Evolutionary conservation across 2,797 vertebrate genomes (phyloP), one percentile per base, ranked within the genome.

Genomic region (Echeneis naucrates): DNA sequence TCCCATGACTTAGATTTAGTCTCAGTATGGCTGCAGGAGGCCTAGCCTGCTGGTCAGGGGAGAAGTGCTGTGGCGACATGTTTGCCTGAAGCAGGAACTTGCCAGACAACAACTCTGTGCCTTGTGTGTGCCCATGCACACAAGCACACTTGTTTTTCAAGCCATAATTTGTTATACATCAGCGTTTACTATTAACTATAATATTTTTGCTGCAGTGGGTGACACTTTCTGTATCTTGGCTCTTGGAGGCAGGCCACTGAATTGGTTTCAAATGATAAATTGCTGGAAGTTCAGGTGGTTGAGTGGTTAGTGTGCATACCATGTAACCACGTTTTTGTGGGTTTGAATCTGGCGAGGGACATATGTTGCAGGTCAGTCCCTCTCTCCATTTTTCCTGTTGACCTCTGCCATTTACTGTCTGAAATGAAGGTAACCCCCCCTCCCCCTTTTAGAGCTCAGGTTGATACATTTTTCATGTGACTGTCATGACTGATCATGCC

Each of bases 1-100:
- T 88, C 95, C 78, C 90, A 92, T 95, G 94, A 95, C 88, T 94
- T 88, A 57, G 92, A 93, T 95, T 93, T 92, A 73, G 72, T 73
- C 63, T 64, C 47, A 73, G 88, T 77, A 75, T 81, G 85, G 83
- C 82, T 76, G 66, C 70, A 72, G 83, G 74, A 67, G 64, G 81
- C 51, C 21, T 26, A 59, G 37, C 66, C 19, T 60, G 64, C 78
- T 67, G 60, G 54, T 86, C 71, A 83, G 79, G 50, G 77, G 66
- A 82, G 23, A 42, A 4, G 26, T 78, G 63, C 60, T 51, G 30
- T 68, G 6, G 51, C 57, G 72, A 83, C 8, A 35, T 63, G 57
- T 71, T 75, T 27, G 48, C 35, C 51, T 71, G 14, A 75, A 63
- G 72, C 5, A 5, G 27, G 60, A 68, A 68, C 56, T 35, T 55